phyloP scores from a whole-genome alignment of 2,888 invertebrate genomes.

The Scelioninae gen. 2 region DNA sequence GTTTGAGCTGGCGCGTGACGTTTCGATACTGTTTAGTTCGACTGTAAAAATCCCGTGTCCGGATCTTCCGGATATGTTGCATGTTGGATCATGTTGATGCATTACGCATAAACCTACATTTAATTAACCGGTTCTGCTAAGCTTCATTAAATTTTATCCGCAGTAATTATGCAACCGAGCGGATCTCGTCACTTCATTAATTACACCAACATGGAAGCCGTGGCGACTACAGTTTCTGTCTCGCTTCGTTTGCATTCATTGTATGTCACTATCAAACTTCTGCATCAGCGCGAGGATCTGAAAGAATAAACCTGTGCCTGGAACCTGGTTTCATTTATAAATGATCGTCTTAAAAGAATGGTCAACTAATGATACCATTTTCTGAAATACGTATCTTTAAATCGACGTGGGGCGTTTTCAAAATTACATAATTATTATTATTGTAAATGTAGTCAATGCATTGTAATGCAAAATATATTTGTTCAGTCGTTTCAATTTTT shows the following conservation, averaged over 20 bases:
- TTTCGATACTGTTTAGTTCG: conserved; percentile 37
- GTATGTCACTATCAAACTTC: conserved; percentile 17
- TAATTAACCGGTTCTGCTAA: conserved; percentile 44
- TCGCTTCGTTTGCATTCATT: conserved; percentile 28
- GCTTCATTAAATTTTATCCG: conserved; percentile 52
- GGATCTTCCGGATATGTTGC: conserved; percentile 8
- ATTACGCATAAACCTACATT: conserved; percentile 49
- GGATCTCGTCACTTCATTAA: conserved; percentile 52
- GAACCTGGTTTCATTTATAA: background rate
- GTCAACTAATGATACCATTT: too few relatives aligned
- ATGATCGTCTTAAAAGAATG: background rate
- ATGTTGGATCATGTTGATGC: conserved; percentile 33
- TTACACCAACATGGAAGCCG: conserved; percentile 33
- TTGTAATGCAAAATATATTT: too few relatives aligned
- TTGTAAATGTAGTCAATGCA: too few relatives aligned
- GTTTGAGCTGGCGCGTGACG: conserved; percentile 40
- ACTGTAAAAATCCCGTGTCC: conserved; percentile 24
- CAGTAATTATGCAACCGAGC: conserved; percentile 42
- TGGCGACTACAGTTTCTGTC: background rate
- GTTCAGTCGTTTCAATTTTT: too few relatives aligned
- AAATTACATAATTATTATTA: too few relatives aligned
- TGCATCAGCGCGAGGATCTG: conserved; percentile 3
- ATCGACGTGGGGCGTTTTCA: too few relatives aligned
- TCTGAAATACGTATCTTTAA: too few relatives aligned
- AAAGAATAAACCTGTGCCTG: background rate